These are phyloP conservation scores for Xestoiulus laeticollis DNA, from an alignment of 2,888 invertebrate species.

Conservation along the genomic window DNA sequence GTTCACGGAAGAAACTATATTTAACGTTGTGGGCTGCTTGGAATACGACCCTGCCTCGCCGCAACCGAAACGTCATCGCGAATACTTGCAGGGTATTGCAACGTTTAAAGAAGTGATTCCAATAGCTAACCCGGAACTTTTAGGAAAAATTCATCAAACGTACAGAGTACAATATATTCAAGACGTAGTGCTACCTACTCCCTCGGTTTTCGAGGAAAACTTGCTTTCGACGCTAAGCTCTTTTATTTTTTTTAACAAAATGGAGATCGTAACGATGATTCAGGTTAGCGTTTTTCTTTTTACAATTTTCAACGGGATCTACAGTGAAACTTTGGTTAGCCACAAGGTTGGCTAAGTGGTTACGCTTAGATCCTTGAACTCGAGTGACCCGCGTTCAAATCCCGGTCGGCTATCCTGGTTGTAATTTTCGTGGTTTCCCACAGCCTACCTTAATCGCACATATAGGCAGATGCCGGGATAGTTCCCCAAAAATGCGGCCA, in stretches of 20 bases:
- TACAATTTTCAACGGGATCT: constrained; percentile 52
- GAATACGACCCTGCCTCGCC: constrained; percentile 93
- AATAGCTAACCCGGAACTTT: constrained; percentile 91
- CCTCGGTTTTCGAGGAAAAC: constrained; percentile 99
- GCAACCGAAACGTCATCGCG: constrained; percentile 90
- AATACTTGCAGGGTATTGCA: constrained; percentile 92
- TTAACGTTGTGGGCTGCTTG: constrained; percentile 97
- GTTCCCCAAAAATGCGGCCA: too few species aligned
- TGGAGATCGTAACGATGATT: constrained; percentile 97
- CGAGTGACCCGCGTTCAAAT: too few species aligned
- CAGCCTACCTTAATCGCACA: too few species aligned
- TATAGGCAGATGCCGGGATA: too few species aligned
- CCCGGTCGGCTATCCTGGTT: too few species aligned
- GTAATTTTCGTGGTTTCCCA: too few species aligned
- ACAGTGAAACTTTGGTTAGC: too few species aligned
- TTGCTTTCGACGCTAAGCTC: constrained; percentile 96
- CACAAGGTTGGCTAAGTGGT: too few species aligned
- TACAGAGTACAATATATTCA: constrained; percentile 98
- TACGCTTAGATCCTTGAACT: too few species aligned
- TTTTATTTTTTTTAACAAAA: constrained; percentile 99
- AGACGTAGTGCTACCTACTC: constrained; percentile 98
- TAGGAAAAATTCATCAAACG: constrained; percentile 99
- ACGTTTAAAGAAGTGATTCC: constrained; percentile 86
- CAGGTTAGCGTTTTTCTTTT: constrained; percentile 65
- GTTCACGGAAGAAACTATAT: constrained; percentile 95